A percentile compares a stretch with the other conserved stretches of the same genome.
These are phyloP conservation scores for Stigmatopora argus DNA, from an alignment of 2,113 vertebrate species.

Conservation along the genomic window DNA sequence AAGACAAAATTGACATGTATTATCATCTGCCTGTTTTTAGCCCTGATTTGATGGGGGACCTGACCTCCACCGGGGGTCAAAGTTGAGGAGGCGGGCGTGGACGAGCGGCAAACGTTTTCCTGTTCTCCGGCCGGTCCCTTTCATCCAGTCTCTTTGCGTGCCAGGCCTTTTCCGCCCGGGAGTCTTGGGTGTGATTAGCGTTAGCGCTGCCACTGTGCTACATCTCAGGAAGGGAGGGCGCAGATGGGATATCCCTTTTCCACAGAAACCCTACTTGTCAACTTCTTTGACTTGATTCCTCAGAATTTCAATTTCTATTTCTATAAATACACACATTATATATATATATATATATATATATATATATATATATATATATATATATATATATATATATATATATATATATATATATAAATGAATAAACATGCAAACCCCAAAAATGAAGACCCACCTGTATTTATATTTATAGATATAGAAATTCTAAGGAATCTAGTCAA, in stretches of 20 bases:
- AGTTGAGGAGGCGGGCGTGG: conserved; percentile 36
- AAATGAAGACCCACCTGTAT: no score
- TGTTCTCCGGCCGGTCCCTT: conserved; percentile 36
- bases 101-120: conserved; percentile 39
- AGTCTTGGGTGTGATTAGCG: conserved; percentile 25
- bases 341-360: no score
- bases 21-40: not conserved
- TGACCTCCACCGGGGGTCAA: conserved; percentile 21
- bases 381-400: no score
- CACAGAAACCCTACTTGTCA: not conserved
- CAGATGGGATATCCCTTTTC: conserved; percentile 41
- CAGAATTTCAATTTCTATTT: not conserved
- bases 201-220: conserved; percentile 16
- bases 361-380: no score
- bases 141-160: conserved; percentile 39
- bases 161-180: conserved; percentile 32
- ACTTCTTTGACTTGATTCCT: not conserved
- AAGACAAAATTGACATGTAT: not conserved
- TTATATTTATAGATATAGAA: no score
- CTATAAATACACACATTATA: no score
- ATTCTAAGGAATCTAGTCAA: no score
- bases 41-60: not conserved
- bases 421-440: no score
- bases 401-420: no score
- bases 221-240: conserved; percentile 46